Evolutionary conservation across 2,888 invertebrate genomes (phyloP).

Genomic region (Gari tellinella): DNA sequence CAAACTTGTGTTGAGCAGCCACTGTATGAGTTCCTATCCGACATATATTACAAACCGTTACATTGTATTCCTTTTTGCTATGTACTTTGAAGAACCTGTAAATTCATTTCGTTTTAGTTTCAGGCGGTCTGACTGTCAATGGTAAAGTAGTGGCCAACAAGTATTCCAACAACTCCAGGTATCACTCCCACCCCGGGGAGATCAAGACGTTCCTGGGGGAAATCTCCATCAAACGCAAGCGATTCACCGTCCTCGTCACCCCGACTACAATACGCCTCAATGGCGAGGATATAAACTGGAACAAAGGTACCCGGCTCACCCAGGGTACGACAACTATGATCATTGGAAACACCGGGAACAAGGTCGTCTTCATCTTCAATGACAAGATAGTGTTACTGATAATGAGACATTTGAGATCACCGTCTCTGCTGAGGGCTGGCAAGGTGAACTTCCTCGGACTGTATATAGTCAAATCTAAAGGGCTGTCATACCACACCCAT

Average conservation of each 20-base stretch:
- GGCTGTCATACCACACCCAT: constrained; percentile 68
- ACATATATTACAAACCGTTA: too few relatives aligned
- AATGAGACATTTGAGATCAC: constrained; percentile 62
- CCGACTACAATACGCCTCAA: constrained; percentile 43
- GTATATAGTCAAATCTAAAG: constrained; percentile 66
- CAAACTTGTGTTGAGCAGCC: too few relatives aligned
- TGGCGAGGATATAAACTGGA: constrained; percentile 52
- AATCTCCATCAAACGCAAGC: constrained; percentile 51
- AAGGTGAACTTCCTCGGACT: constrained; percentile 68
- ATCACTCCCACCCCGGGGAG: constrained; percentile 23
- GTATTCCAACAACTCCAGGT: constrained; percentile 5
- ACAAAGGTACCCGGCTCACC: constrained; percentile 52
- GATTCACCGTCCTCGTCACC: constrained; percentile 35
- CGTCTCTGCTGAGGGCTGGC: constrained; percentile 50
- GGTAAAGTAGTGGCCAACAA: constrained; percentile 62
- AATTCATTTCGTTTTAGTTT: constrained; percentile 19
- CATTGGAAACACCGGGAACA: constrained; percentile 61
- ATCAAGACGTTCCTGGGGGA: constrained; percentile 67
- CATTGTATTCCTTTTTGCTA: too few relatives aligned
- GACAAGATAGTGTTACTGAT: constrained; percentile 63
- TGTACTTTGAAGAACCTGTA: too few relatives aligned
- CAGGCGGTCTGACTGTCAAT: constrained; percentile 59
- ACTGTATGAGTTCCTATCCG: too few relatives aligned
- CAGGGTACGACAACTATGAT: constrained; percentile 65
- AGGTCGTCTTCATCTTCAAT: constrained; percentile 65